A percentile compares a stretch with the other conserved stretches of the same genome.
Evolutionary conservation across 2,113 vertebrate genomes (phyloP).

Genomic region (Pleuronectes platessa): DNA sequence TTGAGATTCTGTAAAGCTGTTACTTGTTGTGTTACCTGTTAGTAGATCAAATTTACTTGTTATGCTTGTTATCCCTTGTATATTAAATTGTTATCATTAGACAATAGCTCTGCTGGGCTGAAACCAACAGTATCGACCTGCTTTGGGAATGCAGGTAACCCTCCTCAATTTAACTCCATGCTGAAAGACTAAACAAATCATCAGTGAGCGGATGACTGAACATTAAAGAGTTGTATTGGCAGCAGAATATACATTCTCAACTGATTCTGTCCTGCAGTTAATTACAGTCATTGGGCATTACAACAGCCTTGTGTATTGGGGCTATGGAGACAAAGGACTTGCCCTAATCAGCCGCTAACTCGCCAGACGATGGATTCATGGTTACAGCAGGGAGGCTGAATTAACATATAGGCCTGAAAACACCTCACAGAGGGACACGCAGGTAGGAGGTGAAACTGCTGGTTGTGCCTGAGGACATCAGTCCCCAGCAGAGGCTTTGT

Average conservation of each 20-base stretch:
- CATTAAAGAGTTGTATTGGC: constrained; percentile 19
- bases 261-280: constrained; percentile 52
- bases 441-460: constrained; percentile 38
- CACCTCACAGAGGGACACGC: constrained; percentile 34
- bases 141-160: not conserved
- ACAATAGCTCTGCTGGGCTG: not conserved
- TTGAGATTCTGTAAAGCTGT: not conserved
- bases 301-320: constrained; percentile 69
- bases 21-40: not conserved
- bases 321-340: constrained; percentile 55
- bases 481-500: constrained; percentile 28
- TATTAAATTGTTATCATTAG: not conserved
- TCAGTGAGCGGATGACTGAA: constrained; percentile 7
- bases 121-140: not conserved
- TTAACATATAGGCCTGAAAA: constrained; percentile 67
- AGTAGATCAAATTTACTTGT: no score
- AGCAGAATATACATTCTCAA: constrained; percentile 59
- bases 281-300: constrained; percentile 33
- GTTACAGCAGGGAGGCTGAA: constrained; percentile 54
- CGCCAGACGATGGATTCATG: constrained; percentile 69
- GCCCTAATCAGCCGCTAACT: constrained; percentile 70
- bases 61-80: not conserved
- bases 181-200: constrained; percentile 38
- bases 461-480: not conserved
- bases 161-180: not conserved